Evolutionary conservation across 2,888 invertebrate genomes (phyloP), one percentile per base, ranked within the genome.

Genomic region (Megamerina dolium): DNA sequence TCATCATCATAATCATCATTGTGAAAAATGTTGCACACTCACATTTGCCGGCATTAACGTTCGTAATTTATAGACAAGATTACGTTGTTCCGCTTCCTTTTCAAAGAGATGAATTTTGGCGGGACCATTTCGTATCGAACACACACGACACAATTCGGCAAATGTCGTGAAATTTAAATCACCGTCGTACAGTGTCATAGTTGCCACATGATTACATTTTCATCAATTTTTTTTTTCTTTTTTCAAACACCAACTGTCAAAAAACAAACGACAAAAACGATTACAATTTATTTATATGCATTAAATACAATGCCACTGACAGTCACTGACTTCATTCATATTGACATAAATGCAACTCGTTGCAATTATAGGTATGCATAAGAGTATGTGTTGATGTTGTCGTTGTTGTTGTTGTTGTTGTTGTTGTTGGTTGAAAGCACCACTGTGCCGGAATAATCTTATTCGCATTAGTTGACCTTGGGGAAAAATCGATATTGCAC

Each of bases 101-200:
- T 82, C 83, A 66, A 83, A 83, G 63, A 83, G 79, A 66, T 82
- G 80, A 56, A 83, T 75, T 66, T 82, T 75, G 57, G 79, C 77
- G 55, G 81, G 80, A 52, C 79, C 82, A 63, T 79, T 79, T 71
- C 81, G 82, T 57, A 83, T 73, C 56, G 82, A 80, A 68, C 83
- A 83, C 54, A 83, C 75, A 64, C 83, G 76, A 68, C 83, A 83
- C 57, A 83, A 75, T 74, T 83, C 82, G 52, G 80, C 76, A 71
- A 82, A 82, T 64, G 77, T 77, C 60, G 76, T 75, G 70, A 79
- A 79, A 73, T 80, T 82, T 61, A 83, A 78, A 70, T 81, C 80
- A 46, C 72, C 73, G 37, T 59, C 57, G 37, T 56, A 56, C 19
- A 73, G 72, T 23, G 71, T 68, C 46, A 66, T 62, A 31, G 70